Base-by-base conservation (phyloP, 37 sponge, comb jelly and placozoan species). In the Cladorhizidae sp. region DNA sequence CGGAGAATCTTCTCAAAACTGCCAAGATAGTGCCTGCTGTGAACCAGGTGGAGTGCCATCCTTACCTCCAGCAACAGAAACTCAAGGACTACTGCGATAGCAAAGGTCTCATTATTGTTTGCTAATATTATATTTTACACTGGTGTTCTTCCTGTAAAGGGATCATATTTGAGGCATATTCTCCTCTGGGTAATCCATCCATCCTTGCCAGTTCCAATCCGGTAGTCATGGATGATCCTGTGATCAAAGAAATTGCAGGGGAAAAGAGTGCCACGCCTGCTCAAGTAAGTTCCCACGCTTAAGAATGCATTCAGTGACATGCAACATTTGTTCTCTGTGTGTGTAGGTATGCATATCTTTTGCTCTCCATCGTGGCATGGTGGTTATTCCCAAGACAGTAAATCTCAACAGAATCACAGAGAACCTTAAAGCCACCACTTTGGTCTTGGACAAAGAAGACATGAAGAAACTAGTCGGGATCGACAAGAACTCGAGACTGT, bases 31-130 rank as follows among this genome's bases (percentile, higher is more conserved):
- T 91, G 12, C 95, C 95, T 41, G 95, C 91, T 72, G 92, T 95
- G 39, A 95, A 91, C 72, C 95, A 95, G 82, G 94, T 93, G 73
- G 96, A 95, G 71, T 82, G 77, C 32, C 90, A 95, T 72, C 84
- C 89, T 51, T 92, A 92, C 80, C 57, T 95, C 63, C 96, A 95
- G 74, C 96, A 95, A 81, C 52, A 54, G 11, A 92, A 92, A 33
- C 87, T 95, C 50, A 89, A 87, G 82, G 62, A 80, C 51, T 95
- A 91, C 74, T 89, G 90, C 54, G 77, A 86, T 38, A 80, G 80
- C 40, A 92, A 89, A 84, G 93, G 93, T 84, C 3, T 18, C 9
- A 41, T 5, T 8, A 3, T 22, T n/a, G 3, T 40, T 51, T 25
- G 42, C 28, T 11, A 7, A 74, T 74, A 74, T 41, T 72, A 12